phyloP scores from a whole-genome alignment of 2,888 invertebrate species.

The Drosophila tripunctata region DNA sequence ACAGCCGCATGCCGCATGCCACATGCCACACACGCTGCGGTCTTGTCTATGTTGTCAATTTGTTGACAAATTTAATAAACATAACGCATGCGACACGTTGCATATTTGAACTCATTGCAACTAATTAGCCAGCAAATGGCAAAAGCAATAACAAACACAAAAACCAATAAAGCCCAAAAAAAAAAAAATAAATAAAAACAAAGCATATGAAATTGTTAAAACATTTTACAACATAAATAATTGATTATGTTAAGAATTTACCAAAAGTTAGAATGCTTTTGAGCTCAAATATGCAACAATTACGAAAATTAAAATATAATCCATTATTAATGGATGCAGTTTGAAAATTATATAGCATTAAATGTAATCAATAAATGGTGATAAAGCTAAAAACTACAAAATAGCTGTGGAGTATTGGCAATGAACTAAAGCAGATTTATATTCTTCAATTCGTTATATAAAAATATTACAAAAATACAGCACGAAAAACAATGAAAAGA shows the following conservation, averaged over 20 bases:
- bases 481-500: no score
- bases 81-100: conserved; percentile 29
- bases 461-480: no score
- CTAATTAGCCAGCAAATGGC: conserved; percentile 14
- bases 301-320: no score
- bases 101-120: conserved; percentile 1
- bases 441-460: no score
- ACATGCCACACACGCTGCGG: conserved; percentile 24
- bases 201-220: background rate
- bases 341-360: no score
- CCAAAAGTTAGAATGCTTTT: conserved; percentile 66
- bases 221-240: background rate
- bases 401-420: no score
- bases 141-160: conserved; percentile 8
- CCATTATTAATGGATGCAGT: no score
- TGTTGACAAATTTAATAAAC: conserved; percentile 47
- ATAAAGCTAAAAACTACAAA: no score
- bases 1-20: conserved; percentile 2
- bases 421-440: no score
- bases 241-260: conserved; percentile 20
- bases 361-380: no score
- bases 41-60: conserved; percentile 35
- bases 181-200: no score
- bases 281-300: conserved; percentile 41
- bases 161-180: background rate